These are phyloP conservation scores for Botia kubotai DNA, from an alignment of 2,797 vertebrate species.

Conservation along the genomic window DNA sequence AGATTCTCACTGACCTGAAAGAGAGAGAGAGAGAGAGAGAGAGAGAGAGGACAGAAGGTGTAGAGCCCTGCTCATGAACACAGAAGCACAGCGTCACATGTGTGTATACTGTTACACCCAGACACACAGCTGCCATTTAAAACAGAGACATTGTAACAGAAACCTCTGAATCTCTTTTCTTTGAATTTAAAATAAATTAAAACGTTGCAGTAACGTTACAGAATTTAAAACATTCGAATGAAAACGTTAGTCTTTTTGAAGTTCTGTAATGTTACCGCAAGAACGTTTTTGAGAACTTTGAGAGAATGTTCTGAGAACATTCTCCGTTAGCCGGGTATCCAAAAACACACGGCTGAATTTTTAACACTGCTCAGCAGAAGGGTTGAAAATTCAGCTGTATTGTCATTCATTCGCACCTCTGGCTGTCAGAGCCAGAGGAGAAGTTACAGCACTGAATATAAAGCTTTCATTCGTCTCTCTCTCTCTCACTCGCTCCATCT, in stretches of 20 bases:
- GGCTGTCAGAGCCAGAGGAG: constrained; percentile 21
- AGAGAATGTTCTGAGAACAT: no score
- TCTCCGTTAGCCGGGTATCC: not conserved
- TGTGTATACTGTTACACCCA: no score
- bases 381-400: no score
- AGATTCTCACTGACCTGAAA: constrained; percentile 41
- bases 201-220: no score
- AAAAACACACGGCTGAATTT: no score
- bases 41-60: constrained; percentile 48
- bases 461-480: constrained; percentile 76
- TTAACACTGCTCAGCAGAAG: no score
- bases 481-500: constrained; percentile 64
- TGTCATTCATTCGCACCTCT: constrained; percentile 41
- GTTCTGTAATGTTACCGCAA: no score
- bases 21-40: constrained; percentile 31
- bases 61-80: constrained; percentile 37
- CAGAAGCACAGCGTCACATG: not conserved
- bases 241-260: no score
- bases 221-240: no score
- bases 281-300: no score
- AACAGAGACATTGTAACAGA: not conserved
- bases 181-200: no score
- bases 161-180: no score
- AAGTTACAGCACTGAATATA: constrained; percentile 73
- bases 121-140: not conserved